Percentiles rank a stretch among this genome's conserved stretches.
Evolutionary conservation across 2,888 invertebrate species (phyloP).

Genomic region (Scaptomyza flava): DNA sequence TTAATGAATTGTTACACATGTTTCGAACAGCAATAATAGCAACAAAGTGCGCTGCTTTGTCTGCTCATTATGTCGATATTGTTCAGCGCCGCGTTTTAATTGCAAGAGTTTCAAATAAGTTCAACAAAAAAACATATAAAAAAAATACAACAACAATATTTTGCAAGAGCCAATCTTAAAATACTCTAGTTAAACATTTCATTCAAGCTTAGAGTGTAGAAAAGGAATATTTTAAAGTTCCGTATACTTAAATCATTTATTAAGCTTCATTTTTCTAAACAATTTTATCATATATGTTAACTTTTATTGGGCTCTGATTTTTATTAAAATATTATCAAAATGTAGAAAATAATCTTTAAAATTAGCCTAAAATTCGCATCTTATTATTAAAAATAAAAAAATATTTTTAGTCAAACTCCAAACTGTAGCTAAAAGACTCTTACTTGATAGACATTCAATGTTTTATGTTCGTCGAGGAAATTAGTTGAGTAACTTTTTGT

Average conservation of each 20-base stretch:
- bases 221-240: background rate
- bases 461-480: background rate
- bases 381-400: too few species aligned
- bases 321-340: too few species aligned
- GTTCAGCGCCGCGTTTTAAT: slow-evolving; percentile 60
- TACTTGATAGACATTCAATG: background rate
- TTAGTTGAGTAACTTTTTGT: slow-evolving; percentile 8
- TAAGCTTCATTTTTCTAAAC: too few species aligned
- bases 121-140: slow-evolving; percentile 5
- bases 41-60: slow-evolving; percentile 66
- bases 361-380: too few species aligned
- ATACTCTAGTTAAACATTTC: background rate
- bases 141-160: background rate
- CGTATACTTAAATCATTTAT: background rate
- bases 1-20: slow-evolving; percentile 79
- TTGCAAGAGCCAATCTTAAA: background rate
- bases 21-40: slow-evolving; percentile 67
- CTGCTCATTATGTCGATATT: slow-evolving; percentile 74
- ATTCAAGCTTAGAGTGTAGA: background rate
- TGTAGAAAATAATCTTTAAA: too few species aligned
- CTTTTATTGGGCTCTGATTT: too few species aligned
- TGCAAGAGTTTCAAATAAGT: slow-evolving; percentile 50
- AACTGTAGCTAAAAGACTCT: background rate
- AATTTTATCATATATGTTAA: background rate
- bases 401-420: background rate